These are phyloP conservation scores for Rhinopomastus cyanomelas DNA, from an alignment of 2,113 vertebrate genomes.

Conservation along the genomic window DNA sequence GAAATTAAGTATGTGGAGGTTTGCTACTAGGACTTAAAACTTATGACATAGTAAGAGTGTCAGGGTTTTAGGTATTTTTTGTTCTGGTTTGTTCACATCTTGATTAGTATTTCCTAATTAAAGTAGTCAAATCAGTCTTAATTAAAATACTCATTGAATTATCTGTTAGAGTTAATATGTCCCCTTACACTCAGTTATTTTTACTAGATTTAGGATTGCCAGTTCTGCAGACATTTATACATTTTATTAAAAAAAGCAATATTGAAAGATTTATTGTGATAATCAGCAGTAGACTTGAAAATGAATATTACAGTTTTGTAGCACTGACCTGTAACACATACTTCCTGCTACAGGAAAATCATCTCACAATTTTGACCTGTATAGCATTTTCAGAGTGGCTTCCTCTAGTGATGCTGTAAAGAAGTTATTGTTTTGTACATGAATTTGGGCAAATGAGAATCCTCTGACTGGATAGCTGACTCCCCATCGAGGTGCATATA, in stretches of 20 bases:
- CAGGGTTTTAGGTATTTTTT: not conserved
- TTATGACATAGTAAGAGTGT: not conserved
- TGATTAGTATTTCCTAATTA: not conserved
- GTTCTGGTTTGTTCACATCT: not conserved
- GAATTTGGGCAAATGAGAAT: not conserved
- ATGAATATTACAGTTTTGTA: not conserved
- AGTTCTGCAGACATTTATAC: not conserved
- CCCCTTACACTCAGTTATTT: not conserved
- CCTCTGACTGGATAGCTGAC: not conserved
- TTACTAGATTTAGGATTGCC: not conserved
- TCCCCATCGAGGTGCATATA: not conserved
- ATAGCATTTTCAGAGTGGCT: not conserved
- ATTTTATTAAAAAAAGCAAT: not conserved
- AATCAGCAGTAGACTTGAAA: not conserved
- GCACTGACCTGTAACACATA: not conserved
- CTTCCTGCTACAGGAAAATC: not conserved
- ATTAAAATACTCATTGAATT: not conserved
- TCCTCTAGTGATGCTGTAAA: not conserved
- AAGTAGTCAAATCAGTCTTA: not conserved
- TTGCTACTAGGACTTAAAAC: not conserved
- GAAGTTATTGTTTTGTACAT: not conserved
- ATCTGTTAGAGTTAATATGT: not conserved
- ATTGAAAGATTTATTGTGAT: not conserved
- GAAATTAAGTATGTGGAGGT: not conserved
- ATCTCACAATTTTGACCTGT: not conserved